Evolutionary conservation across 2,888 invertebrate genomes (phyloP).

Genomic region (Drosophila falleni): DNA sequence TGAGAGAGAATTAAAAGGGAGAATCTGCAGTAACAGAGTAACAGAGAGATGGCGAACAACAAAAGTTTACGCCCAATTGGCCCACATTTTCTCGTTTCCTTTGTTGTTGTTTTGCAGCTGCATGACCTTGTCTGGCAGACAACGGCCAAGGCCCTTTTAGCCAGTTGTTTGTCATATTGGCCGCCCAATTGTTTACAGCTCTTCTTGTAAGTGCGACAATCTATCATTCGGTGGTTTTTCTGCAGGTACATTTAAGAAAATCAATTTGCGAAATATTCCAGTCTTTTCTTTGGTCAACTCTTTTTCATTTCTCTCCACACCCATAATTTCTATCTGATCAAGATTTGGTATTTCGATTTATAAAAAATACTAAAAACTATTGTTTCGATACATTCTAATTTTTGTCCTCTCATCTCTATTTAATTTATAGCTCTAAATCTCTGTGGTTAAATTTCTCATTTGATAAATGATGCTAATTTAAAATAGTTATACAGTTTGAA

Average conservation of each 20-base stretch:
- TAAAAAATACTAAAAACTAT: not conserved
- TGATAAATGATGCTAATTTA: not conserved
- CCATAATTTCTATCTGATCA: not conserved
- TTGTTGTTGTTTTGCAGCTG: constrained; percentile 35
- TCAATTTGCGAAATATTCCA: not conserved
- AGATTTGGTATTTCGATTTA: not conserved
- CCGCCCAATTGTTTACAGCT: constrained; percentile 45
- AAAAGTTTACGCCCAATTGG: constrained; percentile 67
- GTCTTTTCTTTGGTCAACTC: not conserved
- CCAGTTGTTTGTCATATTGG: constrained; percentile 59
- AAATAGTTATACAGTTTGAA: constrained; percentile 13
- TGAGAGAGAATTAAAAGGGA: constrained; percentile 14
- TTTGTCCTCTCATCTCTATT: not conserved
- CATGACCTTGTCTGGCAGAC: constrained; percentile 71
- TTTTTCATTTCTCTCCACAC: not conserved
- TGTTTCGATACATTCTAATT: not conserved
- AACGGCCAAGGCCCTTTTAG: constrained; percentile 52
- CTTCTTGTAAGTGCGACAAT: constrained; percentile 10
- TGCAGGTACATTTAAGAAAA: constrained; percentile 6
- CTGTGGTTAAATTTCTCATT: not conserved
- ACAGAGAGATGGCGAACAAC: constrained; percentile 57
- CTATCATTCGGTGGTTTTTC: constrained; percentile 2
- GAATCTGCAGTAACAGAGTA: constrained; percentile 46
- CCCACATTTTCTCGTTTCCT: constrained; percentile 51
- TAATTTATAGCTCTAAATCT: constrained; percentile 8